Evolutionary conservation across 2,797 vertebrate species (phyloP).

Genomic region (Bufotes viridis): DNA sequence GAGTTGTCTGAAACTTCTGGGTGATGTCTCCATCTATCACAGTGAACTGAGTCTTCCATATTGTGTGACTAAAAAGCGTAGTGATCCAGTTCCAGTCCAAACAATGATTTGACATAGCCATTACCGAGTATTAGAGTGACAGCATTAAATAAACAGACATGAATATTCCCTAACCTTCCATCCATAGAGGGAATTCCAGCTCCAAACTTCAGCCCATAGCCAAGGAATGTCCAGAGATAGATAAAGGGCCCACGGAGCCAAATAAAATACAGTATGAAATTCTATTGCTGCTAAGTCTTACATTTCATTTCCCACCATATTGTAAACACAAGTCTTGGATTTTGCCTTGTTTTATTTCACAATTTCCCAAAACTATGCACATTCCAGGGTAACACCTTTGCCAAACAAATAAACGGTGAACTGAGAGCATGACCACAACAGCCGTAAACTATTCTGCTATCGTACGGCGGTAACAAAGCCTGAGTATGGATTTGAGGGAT

Average conservation of each 20-base stretch:
- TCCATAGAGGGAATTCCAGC: conserved; percentile 24
- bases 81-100: not conserved
- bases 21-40: too few relatives aligned
- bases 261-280: conserved; percentile 35
- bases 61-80: not conserved
- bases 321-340: conserved; percentile 38
- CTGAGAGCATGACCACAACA: conserved; percentile 1
- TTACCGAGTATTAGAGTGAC: not conserved
- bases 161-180: conserved; percentile 25
- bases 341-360: conserved; percentile 29
- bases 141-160: conserved; percentile 8
- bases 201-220: not conserved
- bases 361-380: conserved; percentile 22
- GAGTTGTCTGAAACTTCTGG: too few relatives aligned
- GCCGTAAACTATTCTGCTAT: conserved; percentile 24
- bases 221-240: conserved; percentile 18
- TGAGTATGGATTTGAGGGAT: conserved; percentile 40
- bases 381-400: conserved; percentile 29
- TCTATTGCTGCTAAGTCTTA: not conserved
- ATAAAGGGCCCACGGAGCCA: conserved; percentile 7
- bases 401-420: conserved; percentile 44
- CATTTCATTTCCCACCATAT: conserved; percentile 42
- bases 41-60: not conserved
- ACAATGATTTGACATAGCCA: not conserved
- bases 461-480: conserved; percentile 1